Evolutionary conservation across 2,113 vertebrate species (phyloP), one percentile per base, ranked within the genome.

Genomic region (Lepus americanus): DNA sequence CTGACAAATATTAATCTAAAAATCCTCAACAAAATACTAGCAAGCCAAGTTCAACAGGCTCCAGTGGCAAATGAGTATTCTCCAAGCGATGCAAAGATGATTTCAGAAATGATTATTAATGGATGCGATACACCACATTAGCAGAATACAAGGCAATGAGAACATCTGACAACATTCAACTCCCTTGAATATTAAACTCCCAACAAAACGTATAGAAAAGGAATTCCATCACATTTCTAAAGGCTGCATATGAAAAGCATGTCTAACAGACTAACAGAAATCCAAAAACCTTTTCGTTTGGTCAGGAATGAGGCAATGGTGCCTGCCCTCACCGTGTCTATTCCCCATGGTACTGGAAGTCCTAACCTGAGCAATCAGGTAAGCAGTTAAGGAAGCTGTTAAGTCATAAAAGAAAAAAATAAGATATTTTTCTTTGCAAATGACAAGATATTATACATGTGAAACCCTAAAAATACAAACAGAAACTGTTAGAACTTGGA

Each of bases 241-340:
- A 51, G 31, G 17, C 29, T 10, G 31, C 12, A 31, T 44, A 2
- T 69, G 29, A n/a, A 33, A 61, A 51, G 39, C 6, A 19, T 6
- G 14, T 29, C 5, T 49, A 44, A 6, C 11, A 23, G 13, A 66
- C 29, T 69, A 27, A 69, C 31, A 8, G 29, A 51, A 84, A 67
- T 9, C n/a, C 6, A 9, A 7, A 23, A 49, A 84, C 59, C 33
- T 51, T 64, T 44, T n/a, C 19, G 6, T 13, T 29, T 51, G 39
- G 44, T 39, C 22, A 51, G 64, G 36, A 51, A 22, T 29, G 9
- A 84, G 64, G 10, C 29, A 16, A 19, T 39, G 63, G 4, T 31
- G 27, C 13, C 5, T 2, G 8, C 0, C 6, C 9, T 44, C 11
- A 7, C 6, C 10, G 5, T 22, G 22, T 72, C 20, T 73, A 13